Conservation (phyloP, 35 echinoderm and acorn worm genomes). For the Eucidaris tribuloides region DNA sequence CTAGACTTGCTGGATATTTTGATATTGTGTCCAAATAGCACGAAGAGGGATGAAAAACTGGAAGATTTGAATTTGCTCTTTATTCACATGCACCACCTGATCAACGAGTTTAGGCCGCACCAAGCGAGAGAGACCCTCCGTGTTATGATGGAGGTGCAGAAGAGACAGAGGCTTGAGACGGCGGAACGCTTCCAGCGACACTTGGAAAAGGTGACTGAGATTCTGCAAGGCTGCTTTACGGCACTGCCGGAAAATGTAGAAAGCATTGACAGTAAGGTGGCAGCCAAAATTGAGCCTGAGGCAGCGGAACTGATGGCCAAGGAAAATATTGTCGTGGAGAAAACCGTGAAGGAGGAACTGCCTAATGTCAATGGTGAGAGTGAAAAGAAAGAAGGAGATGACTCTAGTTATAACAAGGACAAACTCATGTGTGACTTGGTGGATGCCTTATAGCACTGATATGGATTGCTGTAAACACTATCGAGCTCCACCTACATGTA, state of each 20-base stretch:
- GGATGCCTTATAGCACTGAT: conserved; percentile 69
- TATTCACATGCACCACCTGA: conserved; percentile 98
- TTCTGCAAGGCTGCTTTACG: conserved; percentile 87
- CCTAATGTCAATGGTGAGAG: background rate
- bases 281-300: conserved; percentile 71
- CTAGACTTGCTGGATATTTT: conserved; percentile 87
- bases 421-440: conserved; percentile 96
- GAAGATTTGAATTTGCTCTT: conserved; percentile 93
- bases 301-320: conserved; percentile 2
- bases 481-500: too few relatives aligned
- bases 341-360: background rate
- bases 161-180: conserved; percentile 89
- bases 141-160: conserved; percentile 99
- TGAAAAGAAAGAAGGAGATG: conserved; percentile 26
- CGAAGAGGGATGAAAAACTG: conserved; percentile 83
- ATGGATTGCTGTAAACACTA: too few relatives aligned
- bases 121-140: conserved; percentile 93
- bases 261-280: conserved; percentile 87
- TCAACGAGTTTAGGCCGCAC: conserved; percentile 96
- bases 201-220: conserved; percentile 89
- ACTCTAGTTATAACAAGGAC: conserved; percentile 70
- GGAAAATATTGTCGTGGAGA: background rate
- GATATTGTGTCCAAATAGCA: conserved; percentile 63
- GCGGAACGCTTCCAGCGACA: conserved; percentile 96
- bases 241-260: conserved; percentile 90